Base-by-base conservation (phyloP, 2,888 invertebrate species). In the Seira musarum region DNA sequence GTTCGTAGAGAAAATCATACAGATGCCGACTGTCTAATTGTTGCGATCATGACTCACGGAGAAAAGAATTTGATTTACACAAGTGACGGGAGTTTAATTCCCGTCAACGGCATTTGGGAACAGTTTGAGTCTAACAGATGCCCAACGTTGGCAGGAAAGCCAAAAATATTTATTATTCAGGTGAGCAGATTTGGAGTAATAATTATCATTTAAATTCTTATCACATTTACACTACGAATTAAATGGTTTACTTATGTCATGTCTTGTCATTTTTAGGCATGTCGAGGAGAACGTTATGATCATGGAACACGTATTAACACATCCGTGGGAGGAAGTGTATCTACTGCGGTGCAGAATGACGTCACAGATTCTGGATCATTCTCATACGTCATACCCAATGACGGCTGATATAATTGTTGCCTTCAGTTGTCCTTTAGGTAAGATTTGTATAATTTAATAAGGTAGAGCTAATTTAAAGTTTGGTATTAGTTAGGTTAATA, bases 101-200 rank as follows among this genome's bases (percentile, higher is more conserved):
- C 86, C 8, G 84, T 86, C 8, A 85, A 85, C 60, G 71, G 82
- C 0, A 79, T 84, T 65, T 86, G 86, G 85, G 84, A 84, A 72
- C 24, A 76, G 8, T 86, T 86, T 61, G 84, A 85, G 72, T 83
- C 86, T 2, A 57, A 85, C 40, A 92, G 92, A 85, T 97, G 97
- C 87, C 94, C 94, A 60, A 91, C 93, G 25, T 90, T 98, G 64
- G 95, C 96, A 86, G 97, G 97, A 35, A 96, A 96, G 89, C 96
- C 93, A 22, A 93, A 91, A 87, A 81, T 92, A 53, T 86, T 86
- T 63, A 78, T 86, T 40, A 79, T 86, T 24, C 86, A 86, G 76
- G 85, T 86, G 71, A 65, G 22, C 25, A 30, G 30, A 66, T 22
- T 13, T n/a, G n/a, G 13, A 69, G n/a, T 17, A 46, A 35, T 19